Percentiles rank a stretch among this genome's conserved stretches.
phyloP scores from a whole-genome alignment of 2,888 invertebrate species.

The Chymomyza amoena region DNA sequence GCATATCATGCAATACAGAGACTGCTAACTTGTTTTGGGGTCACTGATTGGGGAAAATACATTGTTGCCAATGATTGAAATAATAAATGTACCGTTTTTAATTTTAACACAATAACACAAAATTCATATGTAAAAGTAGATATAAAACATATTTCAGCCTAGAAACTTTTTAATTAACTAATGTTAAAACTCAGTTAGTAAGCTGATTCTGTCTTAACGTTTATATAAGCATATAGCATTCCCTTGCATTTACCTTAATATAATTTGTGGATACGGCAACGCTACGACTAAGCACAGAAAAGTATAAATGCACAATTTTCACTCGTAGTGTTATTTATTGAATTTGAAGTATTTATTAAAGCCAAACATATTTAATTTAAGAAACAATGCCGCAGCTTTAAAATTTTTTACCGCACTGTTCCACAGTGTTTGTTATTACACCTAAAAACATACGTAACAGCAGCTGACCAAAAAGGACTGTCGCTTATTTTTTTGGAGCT shows the following conservation, averaged over 20 bases:
- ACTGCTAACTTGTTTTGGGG: conserved; percentile 44
- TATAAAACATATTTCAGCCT: too few relatives aligned
- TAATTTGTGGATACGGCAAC: background rate
- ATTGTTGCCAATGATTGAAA: background rate
- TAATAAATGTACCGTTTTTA: background rate
- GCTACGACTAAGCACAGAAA: background rate
- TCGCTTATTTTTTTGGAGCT: background rate
- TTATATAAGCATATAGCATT: too few relatives aligned
- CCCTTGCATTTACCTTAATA: background rate
- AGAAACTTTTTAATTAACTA: too few relatives aligned
- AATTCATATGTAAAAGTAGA: too few relatives aligned
- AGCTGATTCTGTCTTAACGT: too few relatives aligned
- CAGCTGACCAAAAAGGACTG: background rate
- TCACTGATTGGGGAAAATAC: background rate
- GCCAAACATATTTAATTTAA: background rate
- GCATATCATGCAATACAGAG: conserved; percentile 17
- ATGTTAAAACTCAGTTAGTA: too few relatives aligned
- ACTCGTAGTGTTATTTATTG: background rate
- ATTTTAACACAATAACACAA: background rate
- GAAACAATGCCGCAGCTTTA: too few relatives aligned
- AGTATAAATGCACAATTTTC: background rate
- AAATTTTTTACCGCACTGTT: too few relatives aligned
- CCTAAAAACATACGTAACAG: background rate
- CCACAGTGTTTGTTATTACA: background rate
- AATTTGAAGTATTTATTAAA: background rate